Conservation (phyloP, 2,113 vertebrate species). For the Hemiscyllium ocellatum region DNA sequence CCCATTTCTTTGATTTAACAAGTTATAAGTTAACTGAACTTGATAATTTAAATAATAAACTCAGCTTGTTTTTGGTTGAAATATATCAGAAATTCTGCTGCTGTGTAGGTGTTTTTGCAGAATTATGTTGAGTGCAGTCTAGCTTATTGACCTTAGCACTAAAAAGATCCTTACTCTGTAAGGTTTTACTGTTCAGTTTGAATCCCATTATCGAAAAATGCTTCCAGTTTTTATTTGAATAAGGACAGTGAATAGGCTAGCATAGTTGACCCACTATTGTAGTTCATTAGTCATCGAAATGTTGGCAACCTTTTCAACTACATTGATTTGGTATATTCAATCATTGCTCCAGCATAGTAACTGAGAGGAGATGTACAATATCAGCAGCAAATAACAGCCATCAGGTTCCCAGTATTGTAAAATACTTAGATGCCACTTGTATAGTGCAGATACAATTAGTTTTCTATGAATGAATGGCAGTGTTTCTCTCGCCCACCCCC, state of each 20-base stretch:
- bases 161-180: neutral
- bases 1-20: neutral
- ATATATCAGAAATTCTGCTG: neutral
- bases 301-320: neutral
- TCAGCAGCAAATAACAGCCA: neutral
- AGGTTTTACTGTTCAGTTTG: neutral
- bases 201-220: neutral
- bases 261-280: neutral
- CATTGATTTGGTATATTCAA: neutral
- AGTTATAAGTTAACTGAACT: neutral
- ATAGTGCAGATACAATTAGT: neutral
- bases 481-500: no score
- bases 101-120: neutral
- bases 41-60: neutral
- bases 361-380: neutral
- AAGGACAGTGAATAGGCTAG: neutral
- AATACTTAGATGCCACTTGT: constrained; percentile 6
- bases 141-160: neutral
- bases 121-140: neutral
- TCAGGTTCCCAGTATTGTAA: neutral
- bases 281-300: neutral
- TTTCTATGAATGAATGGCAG: neutral
- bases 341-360: neutral
- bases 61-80: neutral
- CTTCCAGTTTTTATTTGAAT: neutral